Percentiles rank a stretch among this genome's conserved stretches.
Evolutionary conservation across 2,888 invertebrate species (phyloP).

Genomic region (Electrophaes corylata): DNA sequence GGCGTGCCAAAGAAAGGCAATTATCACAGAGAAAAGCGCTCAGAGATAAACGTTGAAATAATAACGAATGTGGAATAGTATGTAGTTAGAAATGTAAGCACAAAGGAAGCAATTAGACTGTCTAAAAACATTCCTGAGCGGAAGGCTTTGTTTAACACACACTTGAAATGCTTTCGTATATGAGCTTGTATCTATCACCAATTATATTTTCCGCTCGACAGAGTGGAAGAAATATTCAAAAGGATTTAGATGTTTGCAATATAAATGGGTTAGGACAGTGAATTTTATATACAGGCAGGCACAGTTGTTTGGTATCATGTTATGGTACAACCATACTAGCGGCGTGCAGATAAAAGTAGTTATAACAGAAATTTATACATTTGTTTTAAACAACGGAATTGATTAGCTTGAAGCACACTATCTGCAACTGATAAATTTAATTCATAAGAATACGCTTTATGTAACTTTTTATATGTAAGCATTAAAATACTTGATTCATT

Average conservation of each 20-base stretch:
- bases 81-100: slow-evolving; percentile 36
- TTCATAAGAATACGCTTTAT: no score
- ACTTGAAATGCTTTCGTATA: slow-evolving; percentile 46
- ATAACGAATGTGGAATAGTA: slow-evolving; percentile 31
- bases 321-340: not conserved
- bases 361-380: not conserved
- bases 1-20: not conserved
- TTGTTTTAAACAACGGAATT: not conserved
- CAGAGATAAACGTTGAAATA: slow-evolving; percentile 32
- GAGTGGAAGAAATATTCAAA: slow-evolving; percentile 60
- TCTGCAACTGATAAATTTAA: no score
- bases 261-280: not conserved
- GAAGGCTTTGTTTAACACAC: slow-evolving; percentile 49
- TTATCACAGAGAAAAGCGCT: not conserved
- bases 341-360: not conserved
- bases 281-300: not conserved
- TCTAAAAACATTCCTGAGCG: slow-evolving; percentile 51
- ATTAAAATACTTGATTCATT: no score
- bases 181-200: slow-evolving; percentile 54
- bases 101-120: slow-evolving; percentile 59
- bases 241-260: slow-evolving; percentile 41
- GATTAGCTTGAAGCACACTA: not conserved
- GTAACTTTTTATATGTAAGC: no score
- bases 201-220: slow-evolving; percentile 68
- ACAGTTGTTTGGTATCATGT: not conserved